Percentiles rank a stretch among this genome's conserved stretches.
Conservation (phyloP, 2,888 invertebrate genomes). For the Netelia melanura region DNA sequence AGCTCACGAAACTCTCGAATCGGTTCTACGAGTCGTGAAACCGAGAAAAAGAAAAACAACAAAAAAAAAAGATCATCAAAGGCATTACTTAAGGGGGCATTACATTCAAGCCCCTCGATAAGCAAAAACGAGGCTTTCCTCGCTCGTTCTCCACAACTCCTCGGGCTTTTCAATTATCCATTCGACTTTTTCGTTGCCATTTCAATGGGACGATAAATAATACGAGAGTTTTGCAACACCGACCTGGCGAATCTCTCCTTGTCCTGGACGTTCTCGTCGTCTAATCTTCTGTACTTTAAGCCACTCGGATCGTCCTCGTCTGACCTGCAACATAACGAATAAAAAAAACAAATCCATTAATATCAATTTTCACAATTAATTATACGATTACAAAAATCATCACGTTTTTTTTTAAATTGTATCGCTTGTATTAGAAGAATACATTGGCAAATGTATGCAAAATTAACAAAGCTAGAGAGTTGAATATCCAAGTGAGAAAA, state of each 20-base stretch:
- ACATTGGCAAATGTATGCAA: not conserved
- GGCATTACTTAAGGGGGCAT: not conserved
- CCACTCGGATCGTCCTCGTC: constrained; percentile 95
- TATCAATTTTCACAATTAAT: not conserved
- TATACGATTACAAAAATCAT: not conserved
- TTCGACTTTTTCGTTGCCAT: not conserved
- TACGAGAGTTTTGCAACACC: constrained; percentile 80
- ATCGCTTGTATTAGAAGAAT: not conserved
- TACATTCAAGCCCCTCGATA: constrained; percentile 1
- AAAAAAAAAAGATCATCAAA: constrained; percentile 36
- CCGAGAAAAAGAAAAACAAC: not conserved
- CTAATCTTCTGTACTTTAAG: constrained; percentile 94
- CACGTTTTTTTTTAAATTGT: not conserved
- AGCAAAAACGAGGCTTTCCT: constrained; percentile 19
- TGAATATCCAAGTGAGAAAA: constrained; percentile 13
- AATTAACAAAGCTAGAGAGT: not conserved
- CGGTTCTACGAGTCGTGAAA: constrained; percentile 33
- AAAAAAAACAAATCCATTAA: not conserved
- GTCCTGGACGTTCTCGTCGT: constrained; percentile 97
- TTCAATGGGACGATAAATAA: constrained; percentile 42
- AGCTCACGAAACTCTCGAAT: constrained; percentile 56
- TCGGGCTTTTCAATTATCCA: constrained; percentile 55
- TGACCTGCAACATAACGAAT: constrained; percentile 87
- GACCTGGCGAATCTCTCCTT: constrained; percentile 98
- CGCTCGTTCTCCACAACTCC: constrained; percentile 24